Evolutionary conservation across 2,888 invertebrate genomes (phyloP).

Genomic region (Synanthedon vespiformis): DNA sequence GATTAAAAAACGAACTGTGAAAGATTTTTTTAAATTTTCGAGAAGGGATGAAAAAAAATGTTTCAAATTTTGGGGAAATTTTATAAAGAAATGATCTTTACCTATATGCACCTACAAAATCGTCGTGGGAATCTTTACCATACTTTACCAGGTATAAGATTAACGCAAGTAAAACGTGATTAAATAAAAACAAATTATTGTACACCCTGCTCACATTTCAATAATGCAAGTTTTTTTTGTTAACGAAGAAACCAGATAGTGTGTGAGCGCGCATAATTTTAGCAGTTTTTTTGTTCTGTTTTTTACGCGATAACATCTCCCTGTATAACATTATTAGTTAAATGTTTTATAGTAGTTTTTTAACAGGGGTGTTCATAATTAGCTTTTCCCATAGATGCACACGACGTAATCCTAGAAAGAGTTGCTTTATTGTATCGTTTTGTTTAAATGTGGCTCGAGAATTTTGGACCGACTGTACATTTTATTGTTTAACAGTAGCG

Average conservation of each 20-base stretch:
- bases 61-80: too few relatives aligned
- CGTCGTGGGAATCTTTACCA: not conserved
- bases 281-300: not conserved
- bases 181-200: not conserved
- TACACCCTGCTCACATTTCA: not conserved
- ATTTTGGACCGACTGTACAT: too few relatives aligned
- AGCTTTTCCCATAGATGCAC: not conserved
- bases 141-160: not conserved
- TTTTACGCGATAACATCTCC: not conserved
- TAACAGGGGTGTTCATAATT: not conserved
- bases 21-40: too few relatives aligned
- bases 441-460: too few relatives aligned
- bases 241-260: not conserved
- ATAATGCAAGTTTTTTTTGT: not conserved
- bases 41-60: too few relatives aligned
- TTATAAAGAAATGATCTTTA: too few relatives aligned
- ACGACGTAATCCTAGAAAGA: not conserved
- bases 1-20: too few relatives aligned
- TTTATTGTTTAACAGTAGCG: too few relatives aligned
- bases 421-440: too few relatives aligned
- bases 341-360: not conserved
- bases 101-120: not conserved
- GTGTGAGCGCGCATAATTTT: not conserved
- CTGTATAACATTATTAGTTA: not conserved
- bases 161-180: not conserved